Conservation (phyloP, 2,113 vertebrate genomes). For the Elanus axillaris region DNA sequence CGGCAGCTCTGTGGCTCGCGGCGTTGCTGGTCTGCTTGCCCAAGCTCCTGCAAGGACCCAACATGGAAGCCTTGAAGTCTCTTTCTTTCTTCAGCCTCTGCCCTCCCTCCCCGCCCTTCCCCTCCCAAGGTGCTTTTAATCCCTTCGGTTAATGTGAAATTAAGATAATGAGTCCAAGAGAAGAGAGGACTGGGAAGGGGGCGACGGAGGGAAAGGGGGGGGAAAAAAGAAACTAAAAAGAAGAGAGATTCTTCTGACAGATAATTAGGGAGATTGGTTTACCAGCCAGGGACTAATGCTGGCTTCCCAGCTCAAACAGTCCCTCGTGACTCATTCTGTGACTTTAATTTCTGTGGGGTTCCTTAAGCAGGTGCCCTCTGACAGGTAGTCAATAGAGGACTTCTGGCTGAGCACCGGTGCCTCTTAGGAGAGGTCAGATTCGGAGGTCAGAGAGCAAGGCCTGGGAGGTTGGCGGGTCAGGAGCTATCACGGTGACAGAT, state of each 20-base stretch:
- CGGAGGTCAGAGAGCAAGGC: slow-evolving; percentile 83
- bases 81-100: not conserved
- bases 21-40: rapidly evolving
- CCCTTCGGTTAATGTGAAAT: slow-evolving; percentile 79
- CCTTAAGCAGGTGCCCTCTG: slow-evolving; percentile 82
- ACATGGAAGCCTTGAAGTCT: not conserved
- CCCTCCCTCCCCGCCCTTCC: not conserved
- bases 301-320: slow-evolving; percentile 74
- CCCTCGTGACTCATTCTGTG: slow-evolving; percentile 84
- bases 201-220: not conserved
- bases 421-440: slow-evolving; percentile 81
- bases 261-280: slow-evolving; percentile 96
- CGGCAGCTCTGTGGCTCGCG: rapidly evolving
- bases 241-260: slow-evolving; percentile 76
- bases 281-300: slow-evolving; percentile 73
- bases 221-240: slow-evolving; percentile 68
- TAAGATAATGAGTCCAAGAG: slow-evolving; percentile 79
- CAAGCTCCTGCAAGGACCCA: not conserved
- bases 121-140: slow-evolving; percentile 74
- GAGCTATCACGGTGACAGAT: slow-evolving; percentile 83
- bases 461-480: slow-evolving; percentile 81
- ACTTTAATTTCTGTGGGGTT: slow-evolving; percentile 84
- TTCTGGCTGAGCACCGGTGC: slow-evolving; percentile 74
- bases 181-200: slow-evolving; percentile 42
- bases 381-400: slow-evolving; percentile 93